phyloP scores from a whole-genome alignment of 2,888 invertebrate species.

The Automeris io region DNA sequence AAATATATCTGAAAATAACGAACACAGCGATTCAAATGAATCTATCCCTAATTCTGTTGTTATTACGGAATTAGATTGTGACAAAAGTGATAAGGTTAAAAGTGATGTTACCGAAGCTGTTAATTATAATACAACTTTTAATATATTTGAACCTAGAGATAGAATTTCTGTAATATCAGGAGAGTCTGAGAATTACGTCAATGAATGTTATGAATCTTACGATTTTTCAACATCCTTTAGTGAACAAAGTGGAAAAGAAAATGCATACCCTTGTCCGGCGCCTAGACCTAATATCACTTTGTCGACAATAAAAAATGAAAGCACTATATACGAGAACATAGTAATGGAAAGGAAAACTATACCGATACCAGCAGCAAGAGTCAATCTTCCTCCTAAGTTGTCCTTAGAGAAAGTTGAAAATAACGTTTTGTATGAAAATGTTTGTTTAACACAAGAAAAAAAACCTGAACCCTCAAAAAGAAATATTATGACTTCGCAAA shows the following conservation, averaged over 20 bases:
- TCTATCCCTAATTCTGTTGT: constrained; percentile 41
- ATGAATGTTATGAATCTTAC: constrained; percentile 66
- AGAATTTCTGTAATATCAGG: constrained; percentile 40
- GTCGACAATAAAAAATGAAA: constrained; percentile 21
- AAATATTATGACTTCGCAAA: constrained; percentile 27
- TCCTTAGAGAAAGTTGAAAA: constrained; percentile 30
- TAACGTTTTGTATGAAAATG: constrained; percentile 55
- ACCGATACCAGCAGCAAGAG: constrained; percentile 59
- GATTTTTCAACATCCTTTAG: constrained; percentile 35
- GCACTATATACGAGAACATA: constrained; percentile 58
- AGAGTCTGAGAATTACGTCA: constrained; percentile 50
- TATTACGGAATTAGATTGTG: constrained; percentile 35
- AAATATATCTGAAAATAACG: constrained; percentile 68
- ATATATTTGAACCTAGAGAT: constrained; percentile 56
- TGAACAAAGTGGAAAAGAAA: constrained; percentile 17
- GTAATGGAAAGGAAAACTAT: constrained; percentile 28
- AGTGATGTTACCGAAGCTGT: constrained; percentile 35
- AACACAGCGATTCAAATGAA: constrained; percentile 53
- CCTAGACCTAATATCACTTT: constrained; percentile 39
- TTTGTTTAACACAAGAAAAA: constrained; percentile 35
- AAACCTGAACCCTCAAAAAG: constrained; percentile 50
- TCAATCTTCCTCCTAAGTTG: constrained; percentile 44
- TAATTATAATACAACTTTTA: constrained; percentile 38
- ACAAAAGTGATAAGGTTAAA: constrained; percentile 23
- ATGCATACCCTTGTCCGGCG: constrained; percentile 43